phyloP scores from a whole-genome alignment of 2,888 invertebrate species.

The Cloeon dipterum region DNA sequence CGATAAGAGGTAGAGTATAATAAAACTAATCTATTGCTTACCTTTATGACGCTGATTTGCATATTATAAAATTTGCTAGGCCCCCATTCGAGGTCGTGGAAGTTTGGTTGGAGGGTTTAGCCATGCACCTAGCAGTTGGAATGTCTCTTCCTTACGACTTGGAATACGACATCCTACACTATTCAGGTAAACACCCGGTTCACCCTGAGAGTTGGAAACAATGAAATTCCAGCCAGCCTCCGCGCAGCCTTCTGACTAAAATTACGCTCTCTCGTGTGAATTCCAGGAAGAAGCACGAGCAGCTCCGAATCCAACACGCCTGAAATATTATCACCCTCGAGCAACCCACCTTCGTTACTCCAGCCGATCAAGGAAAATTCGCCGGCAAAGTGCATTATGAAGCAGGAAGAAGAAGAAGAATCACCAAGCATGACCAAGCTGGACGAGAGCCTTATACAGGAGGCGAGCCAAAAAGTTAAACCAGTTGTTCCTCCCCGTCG shows the following conservation, averaged over 20 bases:
- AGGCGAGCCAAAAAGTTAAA: not conserved
- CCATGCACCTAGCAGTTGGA: conserved; percentile 42
- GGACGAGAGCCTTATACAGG: not conserved
- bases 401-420: not conserved
- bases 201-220: no score
- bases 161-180: conserved; percentile 52
- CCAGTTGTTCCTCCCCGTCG: conserved; percentile 2
- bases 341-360: conserved; percentile 18
- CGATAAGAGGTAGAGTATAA: conserved; percentile 41
- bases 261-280: no score
- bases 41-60: not conserved
- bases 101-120: conserved; percentile 65
- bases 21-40: not conserved
- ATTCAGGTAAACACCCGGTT: conserved; percentile 18
- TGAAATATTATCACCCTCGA: conserved; percentile 21
- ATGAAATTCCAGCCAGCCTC: not conserved
- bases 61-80: conserved; percentile 19
- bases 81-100: conserved; percentile 77
- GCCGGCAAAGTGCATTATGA: not conserved
- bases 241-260: no score
- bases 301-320: conserved; percentile 35
- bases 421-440: not conserved
- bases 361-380: conserved; percentile 28
- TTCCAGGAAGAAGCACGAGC: conserved; percentile 26
- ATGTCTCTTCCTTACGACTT: conserved; percentile 38